phyloP scores from a whole-genome alignment of 2,797 vertebrate species.

The Pipistrellus nathusii region DNA sequence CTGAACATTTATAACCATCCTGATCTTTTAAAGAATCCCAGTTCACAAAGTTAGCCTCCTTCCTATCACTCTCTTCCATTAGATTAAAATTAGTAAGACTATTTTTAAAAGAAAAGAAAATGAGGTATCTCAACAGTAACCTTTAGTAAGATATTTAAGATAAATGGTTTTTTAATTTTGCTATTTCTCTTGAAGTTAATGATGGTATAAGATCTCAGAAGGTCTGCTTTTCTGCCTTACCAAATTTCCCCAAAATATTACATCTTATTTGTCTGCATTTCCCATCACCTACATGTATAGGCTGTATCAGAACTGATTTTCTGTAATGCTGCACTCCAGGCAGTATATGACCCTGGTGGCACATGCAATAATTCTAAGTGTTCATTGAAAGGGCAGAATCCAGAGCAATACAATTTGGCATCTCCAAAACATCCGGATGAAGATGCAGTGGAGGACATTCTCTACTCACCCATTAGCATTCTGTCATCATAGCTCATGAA shows the following conservation, averaged over 20 bases:
- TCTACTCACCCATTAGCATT: neutral
- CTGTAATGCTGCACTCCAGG: neutral
- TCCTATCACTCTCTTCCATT: neutral
- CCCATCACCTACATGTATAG: neutral
- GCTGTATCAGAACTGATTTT: neutral
- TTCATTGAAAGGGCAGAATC: neutral
- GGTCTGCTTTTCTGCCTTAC: neutral
- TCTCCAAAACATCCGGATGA: neutral
- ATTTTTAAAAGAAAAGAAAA: neutral
- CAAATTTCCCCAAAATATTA: neutral
- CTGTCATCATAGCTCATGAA: neutral
- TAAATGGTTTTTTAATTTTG: neutral
- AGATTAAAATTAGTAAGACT: slow-evolving; percentile 20
- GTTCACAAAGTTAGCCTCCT: neutral
- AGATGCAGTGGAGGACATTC: neutral
- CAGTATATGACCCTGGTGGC: neutral
- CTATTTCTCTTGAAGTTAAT: neutral
- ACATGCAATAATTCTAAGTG: neutral
- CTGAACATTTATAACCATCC: neutral
- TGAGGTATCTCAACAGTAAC: neutral
- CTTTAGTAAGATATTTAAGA: neutral
- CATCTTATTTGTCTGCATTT: neutral
- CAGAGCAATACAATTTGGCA: neutral
- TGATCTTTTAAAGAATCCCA: slow-evolving; percentile 17
- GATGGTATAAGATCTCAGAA: neutral